A percentile compares a stretch with the other conserved stretches of the same genome.
These are phyloP conservation scores for Cassiopea xamachana DNA, from an alignment of 30 jellyfish, hydroid and myxozoan species.

Conservation along the genomic window DNA sequence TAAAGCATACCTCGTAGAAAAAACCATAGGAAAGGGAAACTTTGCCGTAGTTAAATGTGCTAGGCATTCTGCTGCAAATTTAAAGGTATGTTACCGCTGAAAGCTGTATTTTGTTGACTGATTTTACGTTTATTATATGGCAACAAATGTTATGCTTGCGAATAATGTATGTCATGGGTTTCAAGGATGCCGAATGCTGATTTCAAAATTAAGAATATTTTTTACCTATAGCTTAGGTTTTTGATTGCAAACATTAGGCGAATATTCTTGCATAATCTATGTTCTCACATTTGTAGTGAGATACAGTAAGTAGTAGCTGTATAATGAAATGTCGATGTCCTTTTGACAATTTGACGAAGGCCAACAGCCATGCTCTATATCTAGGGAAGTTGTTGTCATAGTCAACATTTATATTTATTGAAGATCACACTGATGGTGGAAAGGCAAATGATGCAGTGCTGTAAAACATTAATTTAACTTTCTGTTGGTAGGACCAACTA, in stretches of 20 bases:
- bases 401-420: not conserved
- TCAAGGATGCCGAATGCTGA: slow-evolving; percentile 22
- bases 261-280: not conserved
- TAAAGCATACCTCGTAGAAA: slow-evolving; percentile 83
- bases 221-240: not conserved
- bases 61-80: slow-evolving; percentile 83
- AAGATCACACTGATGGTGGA: not conserved
- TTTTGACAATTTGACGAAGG: slow-evolving; percentile 1
- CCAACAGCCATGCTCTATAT: slow-evolving; percentile 5
- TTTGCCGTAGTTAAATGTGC: slow-evolving; percentile 98
- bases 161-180: not conserved
- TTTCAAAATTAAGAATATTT: not conserved
- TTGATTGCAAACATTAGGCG: not conserved
- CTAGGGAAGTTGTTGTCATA: not conserved
- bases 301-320: not conserved
- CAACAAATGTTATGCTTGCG: slow-evolving; percentile 26
- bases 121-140: slow-evolving; percentile 10
- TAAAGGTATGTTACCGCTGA: slow-evolving; percentile 52
- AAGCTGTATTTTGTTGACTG: not conserved
- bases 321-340: not conserved
- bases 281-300: not conserved
- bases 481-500: not conserved
- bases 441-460: not conserved
- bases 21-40: slow-evolving; percentile 95
- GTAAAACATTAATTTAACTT: not conserved